Evolutionary conservation across 53 echinoderm and acorn worm species (phyloP), one percentile per base, ranked within the genome.

Genomic region (Mesocentrotus franciscanus): DNA sequence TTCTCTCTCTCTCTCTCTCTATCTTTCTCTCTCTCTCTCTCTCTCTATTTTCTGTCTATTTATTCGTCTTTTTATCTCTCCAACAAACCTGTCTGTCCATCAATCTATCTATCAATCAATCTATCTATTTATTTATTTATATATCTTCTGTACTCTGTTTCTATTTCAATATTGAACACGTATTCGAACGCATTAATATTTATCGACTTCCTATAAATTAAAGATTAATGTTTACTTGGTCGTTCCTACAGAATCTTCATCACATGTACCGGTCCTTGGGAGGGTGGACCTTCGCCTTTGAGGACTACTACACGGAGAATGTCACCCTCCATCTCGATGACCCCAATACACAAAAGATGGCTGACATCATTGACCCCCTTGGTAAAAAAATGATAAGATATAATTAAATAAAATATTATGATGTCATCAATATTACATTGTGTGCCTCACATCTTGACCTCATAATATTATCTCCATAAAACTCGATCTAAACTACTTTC

Each of bases 271-370:
- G 97, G n/a, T 95, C 96, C 35, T 71, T 97, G 8, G 97, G 97
- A 22, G 97, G 97, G 0, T 97, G 97, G 97, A 97, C 97, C 0
- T 96, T 97, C 61, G 97, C 96, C 10, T 96, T 97, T 22, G 89
- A 95, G 35, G 97, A 97, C 60, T 97, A 97, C 84, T 97, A 94
- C 91, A 93, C 91, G 14, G 95, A 97, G 90, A 95, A 97, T 87
- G 71, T 97, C 78, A 96, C 96, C 10, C 85, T 84, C 85, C 62
- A 95, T 60, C 85, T 97, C 0, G 97, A 97, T 81, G 18, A 96
- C 27, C 97, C 97, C 0, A 96, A 96, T 33, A 93, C 97, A 33
- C 94, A 94, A 72, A 92, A 96, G 66, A 95, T 97, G 96, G 96
- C 96, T 0, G 97, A 97, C 35, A 95, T 97, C 9, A 92, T 97